Base-by-base conservation (phyloP, 2,888 invertebrate species). In the Aphrophora alni region DNA sequence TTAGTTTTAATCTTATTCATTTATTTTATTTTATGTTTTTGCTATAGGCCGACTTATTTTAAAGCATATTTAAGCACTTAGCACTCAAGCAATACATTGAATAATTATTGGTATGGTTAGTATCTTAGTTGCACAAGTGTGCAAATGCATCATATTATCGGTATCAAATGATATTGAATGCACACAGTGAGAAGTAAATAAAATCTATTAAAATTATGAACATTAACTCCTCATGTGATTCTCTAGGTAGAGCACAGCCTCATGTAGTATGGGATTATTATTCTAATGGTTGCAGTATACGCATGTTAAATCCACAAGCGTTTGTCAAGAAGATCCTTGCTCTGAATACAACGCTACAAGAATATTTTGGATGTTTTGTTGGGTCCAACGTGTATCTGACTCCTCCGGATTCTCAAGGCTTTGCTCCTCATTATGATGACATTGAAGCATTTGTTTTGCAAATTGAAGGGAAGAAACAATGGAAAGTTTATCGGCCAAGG, bases 371-470 rank as follows among this genome's bases (percentile, higher is more conserved):
- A 77, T 96, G 95, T 77, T 95, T 97, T 90, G 97, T 98, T 72
- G 99, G 99, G 2, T 96, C 97, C 0, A 99, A 99, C 91, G 93
- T 95, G 0, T 99, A 99, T 87, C 88, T 99, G 78, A 99, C 99
- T 0, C 99, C 99, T 1, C 95, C 98, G 0, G 95, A 95, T 82
- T 95, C 96, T 84, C 98, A 99, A 89, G 99, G 99, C 0, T 99
- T 99, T 89, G 99, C 99, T 0, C 99, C 99, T 0, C 99, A 99
- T 88, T 99, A 95, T 87, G 99, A 99, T 89, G 99, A 99, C 87
- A 99, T 99, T 84, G 99, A 99, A 89, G 99, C 98, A 0, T 99
- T 99, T 87, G 93, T 99, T 73, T 87, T 99, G 74, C 99, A 99
- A 90, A 89, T 98, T 0, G 99, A 99, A 89, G 99, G 99, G 0